Percentiles rank a stretch among this genome's conserved stretches.
These are phyloP conservation scores for Aspidiotus destructor DNA, from an alignment of 2,888 invertebrate species.

Conservation along the genomic window DNA sequence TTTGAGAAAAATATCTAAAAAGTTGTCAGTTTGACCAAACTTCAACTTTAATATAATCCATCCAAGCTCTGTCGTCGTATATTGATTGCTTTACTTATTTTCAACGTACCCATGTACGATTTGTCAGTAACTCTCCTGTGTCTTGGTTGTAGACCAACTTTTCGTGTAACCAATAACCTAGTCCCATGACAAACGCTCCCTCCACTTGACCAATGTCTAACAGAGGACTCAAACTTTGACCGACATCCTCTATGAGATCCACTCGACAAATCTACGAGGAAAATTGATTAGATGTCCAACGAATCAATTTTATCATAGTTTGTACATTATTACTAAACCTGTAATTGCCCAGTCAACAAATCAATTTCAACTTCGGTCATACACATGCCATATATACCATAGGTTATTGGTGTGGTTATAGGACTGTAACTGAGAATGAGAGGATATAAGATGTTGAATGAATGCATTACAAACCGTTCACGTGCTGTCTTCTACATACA, in stretches of 20 bases:
- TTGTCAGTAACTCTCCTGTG: constrained; percentile 24
- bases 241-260: constrained; percentile 95
- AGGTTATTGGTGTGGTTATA: neutral
- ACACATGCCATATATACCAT: constrained; percentile 60
- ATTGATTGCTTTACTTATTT: constrained; percentile 40
- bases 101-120: constrained; percentile 20
- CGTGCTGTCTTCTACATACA: constrained; percentile 14
- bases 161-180: constrained; percentile 34
- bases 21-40: constrained; percentile 43
- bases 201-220: constrained; percentile 96
- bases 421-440: neutral
- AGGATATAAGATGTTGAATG: neutral
- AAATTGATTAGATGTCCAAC: neutral
- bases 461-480: neutral
- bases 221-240: constrained; percentile 88
- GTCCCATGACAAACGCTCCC: constrained; percentile 86
- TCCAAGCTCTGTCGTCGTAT: constrained; percentile 79
- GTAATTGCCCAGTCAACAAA: constrained; percentile 87
- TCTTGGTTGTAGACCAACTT: constrained; percentile 22
- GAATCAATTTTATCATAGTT: neutral
- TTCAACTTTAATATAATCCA: constrained; percentile 51
- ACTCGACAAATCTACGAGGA: constrained; percentile 58
- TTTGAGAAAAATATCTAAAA: neutral
- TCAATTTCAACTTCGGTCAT: constrained; percentile 87
- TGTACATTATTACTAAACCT: constrained; percentile 43